Evolutionary conservation across 2,797 vertebrate species (phyloP).

Genomic region (Poecilia gillii): DNA sequence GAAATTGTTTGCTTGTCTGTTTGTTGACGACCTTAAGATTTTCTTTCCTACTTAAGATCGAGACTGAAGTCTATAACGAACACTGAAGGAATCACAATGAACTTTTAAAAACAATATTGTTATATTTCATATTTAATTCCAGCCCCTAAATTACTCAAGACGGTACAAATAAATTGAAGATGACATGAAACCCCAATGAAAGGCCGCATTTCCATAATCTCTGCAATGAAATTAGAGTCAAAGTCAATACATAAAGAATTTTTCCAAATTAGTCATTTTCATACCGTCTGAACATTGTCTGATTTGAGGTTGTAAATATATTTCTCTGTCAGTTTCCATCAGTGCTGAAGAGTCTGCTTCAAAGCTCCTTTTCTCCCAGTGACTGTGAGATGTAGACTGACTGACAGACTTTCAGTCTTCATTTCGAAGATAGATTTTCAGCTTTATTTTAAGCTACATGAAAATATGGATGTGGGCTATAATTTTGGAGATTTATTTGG

Average conservation of each 20-base stretch:
- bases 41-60: background rate
- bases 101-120: background rate
- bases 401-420: conserved; percentile 58
- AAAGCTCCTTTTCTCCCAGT: conserved; percentile 25
- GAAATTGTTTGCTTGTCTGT: background rate
- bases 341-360: conserved; percentile 22
- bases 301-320: conserved; percentile 32
- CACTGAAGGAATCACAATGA: background rate
- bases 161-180: background rate
- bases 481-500: conserved; percentile 74
- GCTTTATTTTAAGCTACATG: conserved; percentile 62
- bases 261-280: conserved; percentile 9
- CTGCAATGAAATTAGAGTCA: conserved; percentile 7
- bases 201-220: background rate
- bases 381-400: conserved; percentile 27
- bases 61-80: background rate
- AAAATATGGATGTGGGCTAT: conserved; percentile 50
- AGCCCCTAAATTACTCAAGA: background rate
- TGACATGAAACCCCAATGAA: background rate
- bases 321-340: conserved; percentile 25
- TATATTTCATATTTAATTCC: background rate
- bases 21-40: background rate
- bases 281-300: conserved; percentile 5
- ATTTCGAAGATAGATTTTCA: conserved; percentile 64
- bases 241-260: conserved; percentile 1